Evolutionary conservation across 2,888 invertebrate species (phyloP).

Genomic region (Nomada hirtipes): DNA sequence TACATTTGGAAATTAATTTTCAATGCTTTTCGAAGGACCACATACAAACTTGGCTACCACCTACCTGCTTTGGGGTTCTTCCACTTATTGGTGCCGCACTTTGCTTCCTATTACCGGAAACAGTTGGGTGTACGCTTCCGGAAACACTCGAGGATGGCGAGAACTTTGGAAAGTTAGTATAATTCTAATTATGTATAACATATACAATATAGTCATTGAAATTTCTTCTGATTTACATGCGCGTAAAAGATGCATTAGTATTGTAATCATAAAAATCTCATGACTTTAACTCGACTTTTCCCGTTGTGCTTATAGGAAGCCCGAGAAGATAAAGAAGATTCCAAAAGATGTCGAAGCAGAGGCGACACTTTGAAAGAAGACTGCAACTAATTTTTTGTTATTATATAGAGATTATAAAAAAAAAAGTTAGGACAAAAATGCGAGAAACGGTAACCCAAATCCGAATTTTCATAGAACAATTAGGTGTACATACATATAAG

Average conservation of each 20-base stretch:
- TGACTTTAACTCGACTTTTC: not conserved
- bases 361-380: conserved; percentile 70
- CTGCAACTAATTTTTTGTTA: conserved; percentile 18
- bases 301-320: conserved; percentile 55
- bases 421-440: not conserved
- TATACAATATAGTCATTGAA: not conserved
- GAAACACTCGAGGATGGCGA: conserved; percentile 94
- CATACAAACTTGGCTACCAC: conserved; percentile 88
- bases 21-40: conserved; percentile 77
- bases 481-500: conserved; percentile 52
- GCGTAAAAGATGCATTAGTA: too few relatives aligned
- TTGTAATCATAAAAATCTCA: not conserved
- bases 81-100: conserved; percentile 89
- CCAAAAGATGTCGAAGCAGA: conserved; percentile 73
- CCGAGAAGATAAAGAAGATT: conserved; percentile 49
- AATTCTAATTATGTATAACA: not conserved
- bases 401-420: not conserved
- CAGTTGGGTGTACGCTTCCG: conserved; percentile 90
- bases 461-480: conserved; percentile 33
- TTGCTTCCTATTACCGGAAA: conserved; percentile 91
- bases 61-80: conserved; percentile 89
- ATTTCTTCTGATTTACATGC: too few relatives aligned
- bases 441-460: conserved; percentile 3
- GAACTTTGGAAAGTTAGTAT: conserved; percentile 85
- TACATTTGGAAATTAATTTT: not conserved